Base-by-base conservation (phyloP, 2,113 vertebrate species). In the Orientallactaga bullata region DNA sequence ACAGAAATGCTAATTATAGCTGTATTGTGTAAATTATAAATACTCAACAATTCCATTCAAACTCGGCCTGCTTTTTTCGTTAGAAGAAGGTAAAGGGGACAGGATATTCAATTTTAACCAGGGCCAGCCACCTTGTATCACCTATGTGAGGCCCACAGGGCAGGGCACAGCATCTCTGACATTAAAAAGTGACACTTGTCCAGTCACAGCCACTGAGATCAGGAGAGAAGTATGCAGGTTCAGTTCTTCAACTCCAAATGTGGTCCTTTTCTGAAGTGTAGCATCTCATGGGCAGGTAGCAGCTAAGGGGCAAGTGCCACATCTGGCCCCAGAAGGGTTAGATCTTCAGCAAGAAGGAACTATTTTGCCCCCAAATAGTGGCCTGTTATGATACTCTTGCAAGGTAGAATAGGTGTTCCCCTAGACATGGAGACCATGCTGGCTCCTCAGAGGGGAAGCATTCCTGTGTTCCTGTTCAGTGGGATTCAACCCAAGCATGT, bases 21-120 rank as follows among this genome's bases (percentile, higher is more conserved):
- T 87, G 24, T 13, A 94, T 88, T 92, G 30, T 32, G 12, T 30
- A 85, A 86, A 85, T 55, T 84, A 5, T 30, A 30, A 93, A 85
- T 60, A 71, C 11, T 5, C 47, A 30, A 69, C 16, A 66, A 47
- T 87, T 86, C 47, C 86, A 21, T 18, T 93, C 66, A 71, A 79
- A 81, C 66, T 16, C 3, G 2, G 55, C 61, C 51, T 47, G 58
- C 28, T 89, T 83, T 81, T 78, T 78, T 73, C 5, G 28, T 15
- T 28, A 26, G 30, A 72, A 71, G n/a, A 92, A 17, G 12, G 39
- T 74, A 47, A 71, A 65, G 81, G 84, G 7, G 58, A 39, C 2
- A 17, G 0, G 7, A 51, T 20, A n/a, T 85, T 78, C 12, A 3
- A 16, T 69, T 78, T 82, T 47, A 73, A 66, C 18, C 12, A 42